These are phyloP conservation scores for Podarcis muralis DNA, from an alignment of 2,113 vertebrate species.

Conservation along the genomic window DNA sequence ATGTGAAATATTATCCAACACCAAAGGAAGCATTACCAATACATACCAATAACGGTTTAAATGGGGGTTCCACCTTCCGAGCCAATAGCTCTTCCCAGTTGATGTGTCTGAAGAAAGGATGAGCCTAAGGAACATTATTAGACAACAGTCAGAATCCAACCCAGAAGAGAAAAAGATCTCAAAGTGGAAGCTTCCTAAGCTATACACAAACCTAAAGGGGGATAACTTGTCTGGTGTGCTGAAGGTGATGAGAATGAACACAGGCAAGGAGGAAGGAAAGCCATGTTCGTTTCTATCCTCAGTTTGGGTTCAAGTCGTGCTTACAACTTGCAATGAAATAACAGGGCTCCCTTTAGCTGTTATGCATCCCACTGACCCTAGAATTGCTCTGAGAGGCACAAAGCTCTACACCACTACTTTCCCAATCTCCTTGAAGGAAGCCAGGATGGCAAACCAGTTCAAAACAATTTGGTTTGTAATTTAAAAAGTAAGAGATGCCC, in stretches of 20 bases:
- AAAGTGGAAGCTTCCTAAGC: neutral
- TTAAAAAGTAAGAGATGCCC: neutral
- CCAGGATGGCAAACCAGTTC: neutral
- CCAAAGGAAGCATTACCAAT: neutral
- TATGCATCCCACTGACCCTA: neutral
- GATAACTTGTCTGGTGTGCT: no score
- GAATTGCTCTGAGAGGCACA: neutral
- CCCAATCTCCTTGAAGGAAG: neutral
- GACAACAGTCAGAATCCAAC: conserved; percentile 18
- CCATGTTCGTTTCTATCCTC: neutral
- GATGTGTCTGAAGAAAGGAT: conserved; percentile 94
- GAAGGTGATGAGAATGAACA: neutral
- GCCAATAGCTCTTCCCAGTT: conserved; percentile 98
- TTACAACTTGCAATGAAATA: neutral
- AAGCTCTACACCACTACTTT: neutral
- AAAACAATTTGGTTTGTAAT: neutral
- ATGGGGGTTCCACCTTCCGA: conserved; percentile 95
- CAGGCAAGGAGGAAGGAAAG: neutral
- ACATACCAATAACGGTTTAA: conserved; percentile 94
- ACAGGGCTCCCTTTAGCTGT: neutral
- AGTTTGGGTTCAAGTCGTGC: neutral
- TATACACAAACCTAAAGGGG: neutral
- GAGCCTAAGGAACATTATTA: conserved; percentile 76
- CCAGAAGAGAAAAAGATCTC: neutral
- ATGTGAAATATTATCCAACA: neutral